phyloP scores from a whole-genome alignment of 92 coral and sea anemone genomes.

The Heliopora coerulea region DNA sequence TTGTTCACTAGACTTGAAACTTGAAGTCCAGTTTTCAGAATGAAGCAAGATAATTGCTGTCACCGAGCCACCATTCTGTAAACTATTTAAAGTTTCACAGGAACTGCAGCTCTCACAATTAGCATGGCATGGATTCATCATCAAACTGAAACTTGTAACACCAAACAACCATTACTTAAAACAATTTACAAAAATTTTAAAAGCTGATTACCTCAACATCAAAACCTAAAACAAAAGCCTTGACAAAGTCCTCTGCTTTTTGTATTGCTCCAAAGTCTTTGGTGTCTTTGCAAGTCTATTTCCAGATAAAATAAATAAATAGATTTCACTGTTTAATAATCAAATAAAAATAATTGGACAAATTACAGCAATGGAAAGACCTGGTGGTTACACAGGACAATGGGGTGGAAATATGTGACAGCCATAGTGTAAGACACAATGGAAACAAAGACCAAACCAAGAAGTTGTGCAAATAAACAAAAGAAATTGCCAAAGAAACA shows the following conservation, averaged over 20 bases:
- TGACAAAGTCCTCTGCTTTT: conserved; percentile 97
- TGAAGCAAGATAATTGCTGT: conserved; percentile 65
- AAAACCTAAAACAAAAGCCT: conserved; percentile 93
- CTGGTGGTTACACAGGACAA: no score
- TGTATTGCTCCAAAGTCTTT: conserved; percentile 93
- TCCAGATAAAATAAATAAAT: no score
- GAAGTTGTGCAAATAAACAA: no score
- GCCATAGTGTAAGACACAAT: no score
- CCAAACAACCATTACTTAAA: no score
- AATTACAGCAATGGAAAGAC: no score
- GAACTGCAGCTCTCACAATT: conserved; percentile 84
- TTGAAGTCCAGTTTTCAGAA: conserved; percentile 67
- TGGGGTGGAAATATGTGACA: no score
- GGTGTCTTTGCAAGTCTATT: conserved; percentile 91
- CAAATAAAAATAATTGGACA: no score
- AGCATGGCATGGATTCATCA: conserved; percentile 99
- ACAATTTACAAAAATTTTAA: not conserved
- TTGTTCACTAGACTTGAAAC: not conserved
- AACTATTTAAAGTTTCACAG: conserved; percentile 49
- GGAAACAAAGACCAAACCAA: no score
- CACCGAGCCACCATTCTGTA: conserved; percentile 60
- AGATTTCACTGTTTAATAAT: no score
- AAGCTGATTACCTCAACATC: conserved; percentile 68
- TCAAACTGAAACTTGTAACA: conserved; percentile 29
- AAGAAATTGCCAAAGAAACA: no score